Evolutionary conservation across 2,797 vertebrate species (phyloP).

Genomic region (Phalloptychus januarius): DNA sequence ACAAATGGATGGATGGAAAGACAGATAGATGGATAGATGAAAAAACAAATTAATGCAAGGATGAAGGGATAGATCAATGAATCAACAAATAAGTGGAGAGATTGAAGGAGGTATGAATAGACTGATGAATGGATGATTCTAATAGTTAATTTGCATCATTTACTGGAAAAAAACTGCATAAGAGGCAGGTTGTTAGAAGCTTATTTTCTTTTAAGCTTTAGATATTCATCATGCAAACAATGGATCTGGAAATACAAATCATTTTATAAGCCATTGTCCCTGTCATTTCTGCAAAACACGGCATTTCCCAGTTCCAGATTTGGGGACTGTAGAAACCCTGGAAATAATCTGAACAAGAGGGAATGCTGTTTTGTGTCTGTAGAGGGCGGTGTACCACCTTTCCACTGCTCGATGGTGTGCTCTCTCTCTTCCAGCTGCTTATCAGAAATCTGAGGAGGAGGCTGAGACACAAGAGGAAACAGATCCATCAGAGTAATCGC

Average conservation of each 20-base stretch:
- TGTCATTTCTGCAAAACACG: not conserved
- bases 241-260: not conserved
- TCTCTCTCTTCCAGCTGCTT: constrained; percentile 96
- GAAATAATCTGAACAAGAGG: constrained; percentile 9
- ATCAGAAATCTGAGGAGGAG: constrained; percentile 96
- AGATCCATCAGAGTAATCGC: constrained; percentile 28
- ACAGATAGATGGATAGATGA: not conserved
- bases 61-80: not conserved
- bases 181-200: not conserved
- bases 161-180: not conserved
- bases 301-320: not conserved
- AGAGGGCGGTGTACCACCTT: constrained; percentile 85
- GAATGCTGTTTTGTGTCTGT: constrained; percentile 25
- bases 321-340: not conserved
- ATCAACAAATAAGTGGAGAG: not conserved
- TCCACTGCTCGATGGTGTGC: constrained; percentile 97
- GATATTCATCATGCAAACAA: not conserved
- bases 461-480: constrained; percentile 77
- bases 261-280: not conserved
- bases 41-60: not conserved
- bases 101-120: not conserved
- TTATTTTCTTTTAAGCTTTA: not conserved
- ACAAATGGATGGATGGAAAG: not conserved
- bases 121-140: not conserved
- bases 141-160: not conserved